Conservation (phyloP, 2,113 vertebrate genomes). For the Nothocercus julius region DNA sequence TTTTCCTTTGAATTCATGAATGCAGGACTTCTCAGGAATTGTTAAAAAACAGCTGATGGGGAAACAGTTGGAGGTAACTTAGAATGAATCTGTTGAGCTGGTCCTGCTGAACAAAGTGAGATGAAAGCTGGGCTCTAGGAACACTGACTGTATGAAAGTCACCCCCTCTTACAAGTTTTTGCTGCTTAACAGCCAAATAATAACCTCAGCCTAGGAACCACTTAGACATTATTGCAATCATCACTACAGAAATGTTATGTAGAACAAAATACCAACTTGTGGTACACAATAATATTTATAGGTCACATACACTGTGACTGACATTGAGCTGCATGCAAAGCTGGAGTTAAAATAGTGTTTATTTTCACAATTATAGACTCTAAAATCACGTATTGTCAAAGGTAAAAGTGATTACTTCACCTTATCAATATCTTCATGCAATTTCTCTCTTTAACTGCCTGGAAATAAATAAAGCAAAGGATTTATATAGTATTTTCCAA, state of each 20-base stretch:
- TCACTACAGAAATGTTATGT: not conserved
- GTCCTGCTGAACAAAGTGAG: not conserved
- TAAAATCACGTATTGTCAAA: not conserved
- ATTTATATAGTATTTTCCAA: not conserved
- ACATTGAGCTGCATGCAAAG: not conserved
- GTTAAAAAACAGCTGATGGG: not conserved
- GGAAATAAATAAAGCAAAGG: not conserved
- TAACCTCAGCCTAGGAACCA: not conserved
- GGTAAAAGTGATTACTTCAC: not conserved
- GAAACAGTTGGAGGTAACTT: not conserved
- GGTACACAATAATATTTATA: not conserved
- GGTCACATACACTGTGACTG: rapidly evolving
- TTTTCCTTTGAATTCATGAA: not conserved
- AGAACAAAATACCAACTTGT: not conserved
- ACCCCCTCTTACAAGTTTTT: not conserved
- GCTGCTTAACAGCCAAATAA: not conserved
- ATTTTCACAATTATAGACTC: not conserved
- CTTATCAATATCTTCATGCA: not conserved
- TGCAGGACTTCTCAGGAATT: not conserved
- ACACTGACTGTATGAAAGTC: not conserved
- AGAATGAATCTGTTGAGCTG: not conserved
- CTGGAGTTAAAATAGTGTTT: not conserved
- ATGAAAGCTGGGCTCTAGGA: not conserved
- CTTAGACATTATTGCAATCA: not conserved
- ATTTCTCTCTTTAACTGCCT: not conserved